Conservation (phyloP, 2,888 invertebrate genomes). For the Colostygia pectinataria region DNA sequence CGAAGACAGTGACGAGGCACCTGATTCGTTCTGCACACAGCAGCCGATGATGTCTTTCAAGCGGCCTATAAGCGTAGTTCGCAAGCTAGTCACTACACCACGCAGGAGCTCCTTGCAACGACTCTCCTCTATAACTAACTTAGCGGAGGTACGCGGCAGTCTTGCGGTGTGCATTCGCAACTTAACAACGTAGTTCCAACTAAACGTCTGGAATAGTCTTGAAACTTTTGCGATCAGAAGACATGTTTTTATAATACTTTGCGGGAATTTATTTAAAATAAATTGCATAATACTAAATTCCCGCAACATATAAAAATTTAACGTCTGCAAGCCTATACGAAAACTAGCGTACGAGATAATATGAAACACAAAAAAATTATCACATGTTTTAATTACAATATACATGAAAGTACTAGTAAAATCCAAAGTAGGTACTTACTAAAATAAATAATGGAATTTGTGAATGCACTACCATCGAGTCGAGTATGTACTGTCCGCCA, state of each 20-base stretch:
- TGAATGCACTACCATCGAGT: constrained; percentile 64
- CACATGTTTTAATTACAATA: too few relatives aligned
- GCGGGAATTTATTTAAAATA: too few relatives aligned
- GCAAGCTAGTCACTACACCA: constrained; percentile 78
- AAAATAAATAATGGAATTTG: constrained; percentile 30
- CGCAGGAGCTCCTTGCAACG: constrained; percentile 76
- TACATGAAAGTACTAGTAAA: too few relatives aligned
- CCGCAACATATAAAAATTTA: too few relatives aligned
- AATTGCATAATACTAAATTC: too few relatives aligned
- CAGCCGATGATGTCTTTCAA: constrained; percentile 70
- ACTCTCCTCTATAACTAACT: constrained; percentile 77
- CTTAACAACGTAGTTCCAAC: constrained; percentile 2
- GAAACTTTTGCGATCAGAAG: too few relatives aligned
- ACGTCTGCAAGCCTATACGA: too few relatives aligned
- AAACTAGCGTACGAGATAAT: too few relatives aligned
- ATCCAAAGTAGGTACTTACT: too few relatives aligned
- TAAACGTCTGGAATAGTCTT: too few relatives aligned
- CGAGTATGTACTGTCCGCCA: constrained; percentile 57
- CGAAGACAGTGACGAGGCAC: constrained; percentile 65
- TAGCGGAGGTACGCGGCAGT: constrained; percentile 75
- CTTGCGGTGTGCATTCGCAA: constrained; percentile 60
- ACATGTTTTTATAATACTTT: too few relatives aligned
- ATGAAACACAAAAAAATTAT: too few relatives aligned
- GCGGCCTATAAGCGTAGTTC: constrained; percentile 76
- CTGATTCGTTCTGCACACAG: constrained; percentile 65